A percentile compares a stretch with the other conserved stretches of the same genome.
These are phyloP conservation scores for Saturnia japonica DNA, from an alignment of 2,888 invertebrate genomes.

Conservation along the genomic window DNA sequence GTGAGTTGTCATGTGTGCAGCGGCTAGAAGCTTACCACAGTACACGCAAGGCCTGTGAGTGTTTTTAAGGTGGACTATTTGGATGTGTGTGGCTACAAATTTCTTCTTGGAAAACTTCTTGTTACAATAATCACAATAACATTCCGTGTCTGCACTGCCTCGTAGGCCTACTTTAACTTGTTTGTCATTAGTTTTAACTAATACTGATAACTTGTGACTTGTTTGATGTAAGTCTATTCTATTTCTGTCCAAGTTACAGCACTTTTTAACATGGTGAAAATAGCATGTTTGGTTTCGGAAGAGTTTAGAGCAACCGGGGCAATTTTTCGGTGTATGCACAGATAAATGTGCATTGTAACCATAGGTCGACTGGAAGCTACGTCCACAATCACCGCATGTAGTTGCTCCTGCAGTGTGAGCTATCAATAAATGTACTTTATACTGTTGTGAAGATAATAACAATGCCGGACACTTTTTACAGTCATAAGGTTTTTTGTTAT, in stretches of 20 bases:
- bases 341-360: constrained; percentile 60
- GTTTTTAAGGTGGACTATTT: constrained; percentile 66
- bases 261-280: constrained; percentile 58
- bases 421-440: constrained; percentile 43
- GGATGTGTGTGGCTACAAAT: constrained; percentile 66
- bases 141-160: constrained; percentile 56
- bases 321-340: constrained; percentile 53
- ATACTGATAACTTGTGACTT: constrained; percentile 48
- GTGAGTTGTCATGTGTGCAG: constrained; percentile 68
- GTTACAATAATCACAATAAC: constrained; percentile 67
- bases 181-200: constrained; percentile 52
- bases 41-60: constrained; percentile 64
- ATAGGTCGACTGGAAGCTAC: constrained; percentile 50
- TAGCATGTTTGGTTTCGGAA: constrained; percentile 68
- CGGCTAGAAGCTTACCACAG: constrained; percentile 64
- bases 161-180: constrained; percentile 57
- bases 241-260: constrained; percentile 55
- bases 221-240: constrained; percentile 41
- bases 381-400: constrained; percentile 66
- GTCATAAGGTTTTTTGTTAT: constrained; percentile 44
- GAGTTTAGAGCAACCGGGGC: constrained; percentile 59
- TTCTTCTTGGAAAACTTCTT: constrained; percentile 67
- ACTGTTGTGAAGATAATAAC: constrained; percentile 41
- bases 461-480: constrained; percentile 66
- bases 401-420: constrained; percentile 52